These are phyloP conservation scores for Pachyseris speciosa DNA, from an alignment of 64 coral and sea anemone genomes.

Conservation along the genomic window DNA sequence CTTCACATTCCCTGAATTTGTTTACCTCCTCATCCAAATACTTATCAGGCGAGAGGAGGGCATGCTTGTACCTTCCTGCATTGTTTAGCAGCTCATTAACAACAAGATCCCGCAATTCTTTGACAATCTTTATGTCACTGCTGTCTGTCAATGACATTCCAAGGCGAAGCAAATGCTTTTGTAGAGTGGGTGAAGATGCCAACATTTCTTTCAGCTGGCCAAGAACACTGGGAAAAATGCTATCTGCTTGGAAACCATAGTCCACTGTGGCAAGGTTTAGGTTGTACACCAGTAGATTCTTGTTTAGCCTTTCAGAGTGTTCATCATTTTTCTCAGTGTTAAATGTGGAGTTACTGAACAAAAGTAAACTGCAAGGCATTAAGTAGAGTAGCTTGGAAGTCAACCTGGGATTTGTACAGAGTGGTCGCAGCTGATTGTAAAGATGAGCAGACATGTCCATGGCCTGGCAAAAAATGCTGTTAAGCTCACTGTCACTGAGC, in stretches of 20 bases:
- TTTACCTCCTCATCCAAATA: constrained; percentile 1
- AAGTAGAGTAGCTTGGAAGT: background rate
- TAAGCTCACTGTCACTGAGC: constrained; percentile 21
- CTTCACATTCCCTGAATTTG: background rate
- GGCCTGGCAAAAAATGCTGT: constrained; percentile 6
- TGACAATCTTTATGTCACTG: background rate
- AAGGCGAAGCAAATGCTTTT: background rate
- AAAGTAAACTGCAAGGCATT: constrained; percentile 50
- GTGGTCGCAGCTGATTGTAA: constrained; percentile 14
- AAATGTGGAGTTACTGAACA: constrained; percentile 58
- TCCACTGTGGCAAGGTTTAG: background rate
- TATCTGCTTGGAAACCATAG: background rate
- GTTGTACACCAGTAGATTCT: background rate
- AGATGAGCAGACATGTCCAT: constrained; percentile 42
- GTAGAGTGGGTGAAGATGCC: background rate
- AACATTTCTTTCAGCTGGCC: background rate
- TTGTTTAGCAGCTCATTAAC: constrained; percentile 2
- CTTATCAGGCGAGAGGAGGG: background rate
- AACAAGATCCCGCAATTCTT: background rate
- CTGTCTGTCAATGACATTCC: background rate
- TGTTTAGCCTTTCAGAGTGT: background rate
- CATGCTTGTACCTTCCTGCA: constrained; percentile 14
- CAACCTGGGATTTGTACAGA: constrained; percentile 47
- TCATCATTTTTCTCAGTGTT: background rate
- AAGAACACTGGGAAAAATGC: background rate